Percentiles rank a stretch among this genome's conserved stretches.
Conservation (phyloP, 2,797 vertebrate genomes). For the Intellagama lesueurii region DNA sequence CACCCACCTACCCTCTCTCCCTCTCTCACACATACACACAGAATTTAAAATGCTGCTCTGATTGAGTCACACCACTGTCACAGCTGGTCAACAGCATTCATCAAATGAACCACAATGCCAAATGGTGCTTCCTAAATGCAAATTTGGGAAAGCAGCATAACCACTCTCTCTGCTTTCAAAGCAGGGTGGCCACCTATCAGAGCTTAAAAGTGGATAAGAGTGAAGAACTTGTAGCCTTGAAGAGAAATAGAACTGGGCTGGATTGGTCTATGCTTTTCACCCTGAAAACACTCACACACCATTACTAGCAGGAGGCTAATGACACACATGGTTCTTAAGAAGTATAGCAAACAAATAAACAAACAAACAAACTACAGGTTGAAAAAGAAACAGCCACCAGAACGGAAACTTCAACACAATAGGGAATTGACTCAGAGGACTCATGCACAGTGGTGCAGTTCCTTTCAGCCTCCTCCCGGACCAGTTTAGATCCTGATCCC, state of each 20-base stretch:
- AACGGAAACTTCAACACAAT: too few relatives aligned
- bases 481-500: neutral
- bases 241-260: neutral
- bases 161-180: neutral
- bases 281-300: neutral
- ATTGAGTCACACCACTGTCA: neutral
- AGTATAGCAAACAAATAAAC: neutral
- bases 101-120: neutral
- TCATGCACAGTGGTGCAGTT: too few relatives aligned
- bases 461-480: neutral
- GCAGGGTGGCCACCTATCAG: too few relatives aligned
- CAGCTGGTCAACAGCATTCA: neutral
- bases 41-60: neutral
- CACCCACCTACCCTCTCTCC: neutral
- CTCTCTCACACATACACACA: neutral
- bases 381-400: too few relatives aligned
- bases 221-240: too few relatives aligned
- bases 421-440: too few relatives aligned
- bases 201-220: neutral
- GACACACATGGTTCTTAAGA: too few relatives aligned
- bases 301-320: neutral
- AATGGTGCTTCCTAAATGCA: neutral
- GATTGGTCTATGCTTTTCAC: neutral
- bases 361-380: too few relatives aligned
- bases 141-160: neutral